phyloP scores from a whole-genome alignment of 2,797 vertebrate genomes.

The Molothrus ater region DNA sequence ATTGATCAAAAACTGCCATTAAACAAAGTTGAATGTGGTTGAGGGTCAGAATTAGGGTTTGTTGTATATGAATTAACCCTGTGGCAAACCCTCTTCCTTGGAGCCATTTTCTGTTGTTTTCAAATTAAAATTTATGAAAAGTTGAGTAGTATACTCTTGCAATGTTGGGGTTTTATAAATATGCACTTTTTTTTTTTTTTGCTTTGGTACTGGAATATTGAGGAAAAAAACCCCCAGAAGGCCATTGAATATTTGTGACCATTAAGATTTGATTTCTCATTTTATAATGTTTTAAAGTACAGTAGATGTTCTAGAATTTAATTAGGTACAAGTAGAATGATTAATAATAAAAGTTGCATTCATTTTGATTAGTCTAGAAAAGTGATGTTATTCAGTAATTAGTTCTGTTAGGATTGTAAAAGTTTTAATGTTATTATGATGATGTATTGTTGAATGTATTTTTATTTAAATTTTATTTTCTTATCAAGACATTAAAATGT shows the following conservation, averaged over 20 bases:
- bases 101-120: constrained; percentile 46
- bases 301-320: constrained; percentile 64
- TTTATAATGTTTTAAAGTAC: constrained; percentile 61
- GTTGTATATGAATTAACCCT: not conserved
- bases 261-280: constrained; percentile 41
- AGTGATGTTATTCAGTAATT: constrained; percentile 60
- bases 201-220: constrained; percentile 61
- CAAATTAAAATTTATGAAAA: constrained; percentile 27
- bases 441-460: constrained; percentile 79
- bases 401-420: constrained; percentile 72
- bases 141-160: not conserved
- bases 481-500: constrained; percentile 79
- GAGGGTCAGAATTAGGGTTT: constrained; percentile 35
- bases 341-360: constrained; percentile 61
- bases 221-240: not conserved
- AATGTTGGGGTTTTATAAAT: not conserved
- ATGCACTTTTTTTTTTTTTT: constrained; percentile 69
- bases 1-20: constrained; percentile 53
- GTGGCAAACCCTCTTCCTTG: constrained; percentile 30
- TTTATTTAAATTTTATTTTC: constrained; percentile 87
- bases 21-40: constrained; percentile 8
- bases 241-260: constrained; percentile 15
- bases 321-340: constrained; percentile 56
- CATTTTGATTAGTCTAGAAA: constrained; percentile 69
- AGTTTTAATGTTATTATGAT: constrained; percentile 65